Conservation (phyloP, 2,888 invertebrate genomes). For the Archips crataeganus region DNA sequence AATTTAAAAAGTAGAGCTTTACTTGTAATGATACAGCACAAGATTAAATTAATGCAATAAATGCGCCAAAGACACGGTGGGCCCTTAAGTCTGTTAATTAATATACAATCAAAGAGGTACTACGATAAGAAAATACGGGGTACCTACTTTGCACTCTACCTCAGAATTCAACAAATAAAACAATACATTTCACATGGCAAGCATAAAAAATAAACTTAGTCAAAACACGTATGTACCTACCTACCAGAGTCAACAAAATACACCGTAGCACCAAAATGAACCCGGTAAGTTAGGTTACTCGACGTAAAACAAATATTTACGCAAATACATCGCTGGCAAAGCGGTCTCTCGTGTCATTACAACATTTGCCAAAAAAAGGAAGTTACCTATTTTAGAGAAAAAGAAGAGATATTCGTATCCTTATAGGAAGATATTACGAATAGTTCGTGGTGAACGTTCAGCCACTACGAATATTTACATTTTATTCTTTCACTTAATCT, state of each 20-base stretch:
- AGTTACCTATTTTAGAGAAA: background rate
- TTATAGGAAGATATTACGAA: no score
- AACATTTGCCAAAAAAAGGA: slow-evolving; percentile 1
- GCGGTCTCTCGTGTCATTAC: slow-evolving; percentile 6
- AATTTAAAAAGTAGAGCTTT: no score
- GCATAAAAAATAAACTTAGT: slow-evolving; percentile 9
- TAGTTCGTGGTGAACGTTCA: no score
- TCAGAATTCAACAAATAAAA: background rate
- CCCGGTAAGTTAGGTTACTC: slow-evolving; percentile 16
- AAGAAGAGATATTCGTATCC: background rate
- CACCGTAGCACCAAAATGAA: slow-evolving; percentile 15
- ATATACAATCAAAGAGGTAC: no score
- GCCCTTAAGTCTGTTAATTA: no score
- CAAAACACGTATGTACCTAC: background rate
- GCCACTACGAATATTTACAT: no score
- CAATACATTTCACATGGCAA: slow-evolving; percentile 7
- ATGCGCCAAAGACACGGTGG: no score
- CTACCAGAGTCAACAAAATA: slow-evolving; percentile 13
- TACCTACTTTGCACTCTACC: background rate
- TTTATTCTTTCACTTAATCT: no score
- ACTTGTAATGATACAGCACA: no score
- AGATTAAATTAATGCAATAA: no score
- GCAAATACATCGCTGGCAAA: slow-evolving; percentile 11
- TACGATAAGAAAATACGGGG: background rate
- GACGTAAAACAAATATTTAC: slow-evolving; percentile 26